These are phyloP conservation scores for Benthosema pterotum DNA, from an alignment of 2,797 vertebrate species.

Conservation along the genomic window DNA sequence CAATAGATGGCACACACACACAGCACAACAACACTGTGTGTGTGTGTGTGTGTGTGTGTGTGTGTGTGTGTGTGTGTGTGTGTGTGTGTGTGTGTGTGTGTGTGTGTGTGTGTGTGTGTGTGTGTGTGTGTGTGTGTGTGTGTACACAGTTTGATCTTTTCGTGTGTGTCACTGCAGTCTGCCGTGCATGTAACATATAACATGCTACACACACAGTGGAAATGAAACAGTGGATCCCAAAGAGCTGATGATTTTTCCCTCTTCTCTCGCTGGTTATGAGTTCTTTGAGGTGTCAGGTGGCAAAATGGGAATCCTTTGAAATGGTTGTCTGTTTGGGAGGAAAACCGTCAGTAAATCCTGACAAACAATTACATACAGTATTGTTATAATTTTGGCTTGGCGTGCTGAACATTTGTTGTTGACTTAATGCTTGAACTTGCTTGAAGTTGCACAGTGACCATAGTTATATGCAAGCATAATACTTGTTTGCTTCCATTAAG, in stretches of 20 bases:
- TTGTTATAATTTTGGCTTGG: no score
- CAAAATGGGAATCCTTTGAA: constrained; percentile 22
- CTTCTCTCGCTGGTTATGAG: constrained; percentile 13
- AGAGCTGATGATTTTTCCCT: constrained; percentile 31
- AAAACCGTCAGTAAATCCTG: no score
- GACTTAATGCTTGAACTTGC: no score
- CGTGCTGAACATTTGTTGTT: no score
- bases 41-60: constrained; percentile 8
- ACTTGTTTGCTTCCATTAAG: not conserved
- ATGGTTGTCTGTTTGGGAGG: constrained; percentile 31
- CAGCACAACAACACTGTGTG: constrained; percentile 44
- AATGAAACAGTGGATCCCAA: constrained; percentile 43
- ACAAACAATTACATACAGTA: no score
- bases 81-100: constrained; percentile 15
- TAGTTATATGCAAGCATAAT: no score
- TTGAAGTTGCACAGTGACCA: no score
- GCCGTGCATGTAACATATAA: no score
- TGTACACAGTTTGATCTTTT: constrained; percentile 20
- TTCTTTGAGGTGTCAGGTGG: constrained; percentile 24
- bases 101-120: constrained; percentile 16
- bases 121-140: constrained; percentile 13
- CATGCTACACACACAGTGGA: constrained; percentile 26
- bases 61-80: constrained; percentile 22
- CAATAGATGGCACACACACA: constrained; percentile 86
- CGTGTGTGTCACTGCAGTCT: constrained; percentile 49